Evolutionary conservation across 2,797 vertebrate genomes (phyloP), one percentile per base, ranked within the genome.

Genomic region (Halcyon leucocephala): DNA sequence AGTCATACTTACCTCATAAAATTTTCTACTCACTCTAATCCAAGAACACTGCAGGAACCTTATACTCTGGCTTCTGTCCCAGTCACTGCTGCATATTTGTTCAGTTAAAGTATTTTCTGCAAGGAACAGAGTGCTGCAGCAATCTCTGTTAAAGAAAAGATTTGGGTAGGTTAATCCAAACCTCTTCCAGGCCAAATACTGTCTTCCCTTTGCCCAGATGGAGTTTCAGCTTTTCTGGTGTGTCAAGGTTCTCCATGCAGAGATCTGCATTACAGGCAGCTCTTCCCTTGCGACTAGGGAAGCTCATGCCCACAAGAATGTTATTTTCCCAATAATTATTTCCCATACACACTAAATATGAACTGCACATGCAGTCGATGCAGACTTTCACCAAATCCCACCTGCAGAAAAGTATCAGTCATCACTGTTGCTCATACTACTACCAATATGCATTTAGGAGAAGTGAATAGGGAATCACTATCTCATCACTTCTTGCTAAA

Each of bases 1-100:
- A 76, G 15, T 51, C 31, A 6, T 55, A 74, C 14, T 80, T 84
- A 61, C n/a, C 54, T 76, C 37, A 26, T 44, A 90, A 84, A 76
- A 84, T 41, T 90, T 89, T 29, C 14, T 72, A 22, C 13, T 64
- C 14, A 24, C 22, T 79, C 39, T 78, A 61, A 28, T 82, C 42
- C 58, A 92, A 79, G 60, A 89, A 21, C 42, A 61, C 58, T 70
- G 54, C 46, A 55, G 62, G 65, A 93, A 54, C 18, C 9, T 86
- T 70, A 55, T 78, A 20, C 16, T 26, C 65, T 90, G 93, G 58
- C 88, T 85, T 80, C 77, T 76, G 90, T 92, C 88, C 82, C 78
- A 86, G 73, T 41, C 80, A 10, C 65, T 94, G 49, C 65, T 93
- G 61, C 28, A 31, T 69, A 42, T 67, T 18, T 6, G 4, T 26